Base-by-base conservation (phyloP, 2,888 invertebrate genomes). In the Eupithecia exiguata region DNA sequence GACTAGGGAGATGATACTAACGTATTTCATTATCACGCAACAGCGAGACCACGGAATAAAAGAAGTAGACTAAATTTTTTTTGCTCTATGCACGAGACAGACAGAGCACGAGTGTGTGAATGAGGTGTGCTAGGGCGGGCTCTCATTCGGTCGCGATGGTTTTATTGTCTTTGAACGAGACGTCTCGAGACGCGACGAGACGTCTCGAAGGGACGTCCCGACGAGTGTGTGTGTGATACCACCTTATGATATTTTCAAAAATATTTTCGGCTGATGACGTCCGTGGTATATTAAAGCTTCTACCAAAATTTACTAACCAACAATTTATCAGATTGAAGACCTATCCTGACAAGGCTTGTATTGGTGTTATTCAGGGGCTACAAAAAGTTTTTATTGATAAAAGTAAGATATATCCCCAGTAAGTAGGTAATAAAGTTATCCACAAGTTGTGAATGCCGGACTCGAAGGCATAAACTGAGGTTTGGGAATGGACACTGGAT, bases 341-440 rank as follows among this genome's bases (percentile, higher is more conserved):
- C 12, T 25, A 21, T 58, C 21, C 21, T 21, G 58, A 25, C 7
- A 62, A 62, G 62, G 6, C 35, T 6, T 36, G 35, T 36, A 62
- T 62, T 36, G 63, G 36, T 18, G 36, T n/a, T 63, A 38, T 65
- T 65, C 63, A 38, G 5, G 25, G 49, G 69, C 2, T 38, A 16
- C 38, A 68, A 68, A 58, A 68, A 68, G 68, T 68, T 68, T 68
- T 68, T 68, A 68, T 65, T 38, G n/a, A 38, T 36, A 65, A 65
- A 65, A 65, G 36, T 65, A 38, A 21, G 63, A 65, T 10, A 63
- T 63, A 65, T 65, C 12, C 21, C 63, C 18, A 36, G n/a, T 18
- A 7, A 18, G 30, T 35, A 36, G n/a, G 63, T 65, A n/a, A 35
- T n/a, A 63, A 63, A 63, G 63, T 63, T 63, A 63, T 38, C 53